Percentiles rank a stretch among this genome's conserved stretches.
These are phyloP conservation scores for Brachylomia viminalis DNA, from an alignment of 2,888 invertebrate species.

Conservation along the genomic window DNA sequence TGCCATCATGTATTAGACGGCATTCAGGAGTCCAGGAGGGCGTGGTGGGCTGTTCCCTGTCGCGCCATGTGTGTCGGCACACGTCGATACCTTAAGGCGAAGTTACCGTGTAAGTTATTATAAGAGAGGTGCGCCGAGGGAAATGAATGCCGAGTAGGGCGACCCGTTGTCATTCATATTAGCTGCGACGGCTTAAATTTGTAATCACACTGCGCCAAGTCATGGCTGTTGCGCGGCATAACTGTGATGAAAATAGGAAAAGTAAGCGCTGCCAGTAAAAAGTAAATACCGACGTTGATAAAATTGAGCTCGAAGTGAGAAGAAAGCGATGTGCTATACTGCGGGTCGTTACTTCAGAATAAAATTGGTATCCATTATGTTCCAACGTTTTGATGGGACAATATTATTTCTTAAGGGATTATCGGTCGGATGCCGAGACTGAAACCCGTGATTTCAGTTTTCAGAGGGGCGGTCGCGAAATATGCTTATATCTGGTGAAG, in stretches of 20 bases:
- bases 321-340: constrained; percentile 70
- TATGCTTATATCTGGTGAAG: neutral
- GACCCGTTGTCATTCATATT: constrained; percentile 90
- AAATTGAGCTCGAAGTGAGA: constrained; percentile 74
- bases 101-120: constrained; percentile 89
- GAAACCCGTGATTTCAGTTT: constrained; percentile 30
- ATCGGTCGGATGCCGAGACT: constrained; percentile 54
- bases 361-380: constrained; percentile 72
- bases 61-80: constrained; percentile 56
- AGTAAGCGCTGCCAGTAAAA: constrained; percentile 75
- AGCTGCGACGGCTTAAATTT: constrained; percentile 89
- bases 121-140: constrained; percentile 90
- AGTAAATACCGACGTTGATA: constrained; percentile 77
- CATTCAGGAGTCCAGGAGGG: constrained; percentile 34
- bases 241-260: constrained; percentile 78
- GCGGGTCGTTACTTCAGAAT: constrained; percentile 72
- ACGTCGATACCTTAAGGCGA: constrained; percentile 86
- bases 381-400: constrained; percentile 68
- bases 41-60: constrained; percentile 36
- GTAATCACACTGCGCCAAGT: constrained; percentile 88
- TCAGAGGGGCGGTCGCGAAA: constrained; percentile 5
- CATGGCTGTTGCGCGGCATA: constrained; percentile 77
- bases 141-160: constrained; percentile 90
- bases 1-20: constrained; percentile 28
- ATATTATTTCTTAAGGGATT: constrained; percentile 61